These are phyloP conservation scores for Equus przewalskii DNA, from an alignment of 2,113 vertebrate genomes.

Conservation along the genomic window DNA sequence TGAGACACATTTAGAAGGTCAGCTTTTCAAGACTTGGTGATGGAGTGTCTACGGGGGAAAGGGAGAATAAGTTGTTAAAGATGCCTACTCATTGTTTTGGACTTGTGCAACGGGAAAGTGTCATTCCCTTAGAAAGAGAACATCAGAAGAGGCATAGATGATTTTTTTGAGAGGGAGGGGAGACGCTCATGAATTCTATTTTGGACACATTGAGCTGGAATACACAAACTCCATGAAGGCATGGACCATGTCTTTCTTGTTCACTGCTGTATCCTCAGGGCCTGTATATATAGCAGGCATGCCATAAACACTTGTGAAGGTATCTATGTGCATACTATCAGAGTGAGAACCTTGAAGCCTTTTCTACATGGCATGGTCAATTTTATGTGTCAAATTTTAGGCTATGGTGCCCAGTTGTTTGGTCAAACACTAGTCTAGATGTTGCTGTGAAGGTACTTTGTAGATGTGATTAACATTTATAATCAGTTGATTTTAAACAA, in stretches of 20 bases:
- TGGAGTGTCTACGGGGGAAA: background rate
- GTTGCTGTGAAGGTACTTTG: background rate
- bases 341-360: background rate
- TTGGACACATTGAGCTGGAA: background rate
- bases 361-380: background rate
- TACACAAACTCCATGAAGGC: background rate
- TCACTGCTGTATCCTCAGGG: background rate
- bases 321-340: background rate
- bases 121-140: background rate
- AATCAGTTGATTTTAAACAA: constrained; percentile 1
- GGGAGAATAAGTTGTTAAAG: background rate
- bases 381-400: background rate
- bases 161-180: background rate
- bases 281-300: background rate
- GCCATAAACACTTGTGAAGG: background rate
- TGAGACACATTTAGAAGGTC: background rate
- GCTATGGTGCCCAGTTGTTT: background rate
- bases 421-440: background rate
- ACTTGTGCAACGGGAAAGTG: background rate
- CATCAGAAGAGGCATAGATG: background rate
- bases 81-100: background rate
- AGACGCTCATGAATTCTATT: background rate
- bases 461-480: background rate
- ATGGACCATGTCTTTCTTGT: background rate
- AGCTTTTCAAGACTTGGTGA: background rate